A percentile compares a stretch with the other conserved stretches of the same genome.
Conservation (phyloP, 2,113 vertebrate species). For the Limnothrissa miodon region DNA sequence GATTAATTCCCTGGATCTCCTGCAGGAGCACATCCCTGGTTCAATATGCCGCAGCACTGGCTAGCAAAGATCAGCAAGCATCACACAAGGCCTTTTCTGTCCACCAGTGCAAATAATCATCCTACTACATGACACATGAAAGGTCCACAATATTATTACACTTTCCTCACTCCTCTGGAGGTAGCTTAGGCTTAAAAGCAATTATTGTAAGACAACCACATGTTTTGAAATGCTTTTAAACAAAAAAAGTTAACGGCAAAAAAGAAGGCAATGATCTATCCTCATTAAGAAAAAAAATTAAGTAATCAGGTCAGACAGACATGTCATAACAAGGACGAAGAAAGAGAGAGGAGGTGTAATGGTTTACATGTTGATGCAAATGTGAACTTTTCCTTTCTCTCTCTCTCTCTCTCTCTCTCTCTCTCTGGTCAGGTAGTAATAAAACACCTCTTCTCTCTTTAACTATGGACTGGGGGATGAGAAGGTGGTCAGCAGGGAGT, state of each 20-base stretch:
- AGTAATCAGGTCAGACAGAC: not conserved
- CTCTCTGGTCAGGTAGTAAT: conserved; percentile 95
- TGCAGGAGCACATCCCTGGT: not conserved
- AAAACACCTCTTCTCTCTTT: conserved; percentile 73
- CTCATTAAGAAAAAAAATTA: not conserved
- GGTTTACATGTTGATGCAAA: conserved; percentile 66
- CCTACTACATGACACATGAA: not conserved
- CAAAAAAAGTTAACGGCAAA: not conserved
- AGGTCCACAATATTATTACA: not conserved
- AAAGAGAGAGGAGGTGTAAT: conserved; percentile 14
- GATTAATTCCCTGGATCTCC: not conserved
- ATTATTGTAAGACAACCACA: not conserved
- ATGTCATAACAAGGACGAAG: not conserved
- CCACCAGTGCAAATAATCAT: not conserved
- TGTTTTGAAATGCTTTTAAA: not conserved
- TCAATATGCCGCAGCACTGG: not conserved
- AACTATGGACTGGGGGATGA: conserved; percentile 35
- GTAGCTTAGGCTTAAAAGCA: not conserved
- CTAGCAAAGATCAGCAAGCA: not conserved
- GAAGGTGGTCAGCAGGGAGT: conserved; percentile 31
- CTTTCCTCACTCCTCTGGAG: not conserved
- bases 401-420: no score
- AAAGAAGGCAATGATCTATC: not conserved
- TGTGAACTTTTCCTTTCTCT: conserved; percentile 76
- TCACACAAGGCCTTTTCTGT: not conserved